These are phyloP conservation scores for Poecilobothrus nobilitatus DNA, from an alignment of 2,888 invertebrate genomes.

Conservation along the genomic window DNA sequence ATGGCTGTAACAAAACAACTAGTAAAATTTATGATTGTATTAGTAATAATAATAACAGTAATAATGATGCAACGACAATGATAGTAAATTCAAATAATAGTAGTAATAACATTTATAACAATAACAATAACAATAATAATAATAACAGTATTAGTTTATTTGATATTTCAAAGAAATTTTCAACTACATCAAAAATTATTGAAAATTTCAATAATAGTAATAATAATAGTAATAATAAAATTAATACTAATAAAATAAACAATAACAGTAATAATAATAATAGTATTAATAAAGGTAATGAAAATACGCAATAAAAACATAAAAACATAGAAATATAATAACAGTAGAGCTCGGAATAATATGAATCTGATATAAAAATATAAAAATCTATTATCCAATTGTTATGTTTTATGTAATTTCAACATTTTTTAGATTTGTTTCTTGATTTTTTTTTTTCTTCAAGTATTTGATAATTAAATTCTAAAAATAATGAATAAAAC, in stretches of 20 bases:
- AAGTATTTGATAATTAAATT: too few species aligned
- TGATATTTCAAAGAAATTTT: neutral
- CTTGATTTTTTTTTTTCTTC: too few species aligned
- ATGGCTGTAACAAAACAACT: neutral
- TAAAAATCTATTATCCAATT: too few species aligned
- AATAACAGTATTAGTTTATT: neutral
- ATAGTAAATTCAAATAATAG: neutral
- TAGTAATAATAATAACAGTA: neutral
- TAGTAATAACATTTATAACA: neutral
- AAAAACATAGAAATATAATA: too few species aligned
- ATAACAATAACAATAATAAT: neutral
- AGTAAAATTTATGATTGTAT: neutral
- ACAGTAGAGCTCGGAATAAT: too few species aligned
- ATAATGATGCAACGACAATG: neutral
- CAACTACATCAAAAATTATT: neutral
- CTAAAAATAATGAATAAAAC: too few species aligned
- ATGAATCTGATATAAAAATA: too few species aligned
- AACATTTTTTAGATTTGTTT: too few species aligned
- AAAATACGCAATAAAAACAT: neutral
- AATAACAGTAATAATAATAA: neutral
- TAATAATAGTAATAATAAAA: neutral
- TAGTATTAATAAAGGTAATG: neutral
- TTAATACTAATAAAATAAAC: neutral
- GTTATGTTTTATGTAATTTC: too few species aligned
- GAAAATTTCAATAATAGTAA: neutral